These are phyloP conservation scores for Drosophila mercatorum DNA, from an alignment of 2,888 invertebrate genomes.

Conservation along the genomic window DNA sequence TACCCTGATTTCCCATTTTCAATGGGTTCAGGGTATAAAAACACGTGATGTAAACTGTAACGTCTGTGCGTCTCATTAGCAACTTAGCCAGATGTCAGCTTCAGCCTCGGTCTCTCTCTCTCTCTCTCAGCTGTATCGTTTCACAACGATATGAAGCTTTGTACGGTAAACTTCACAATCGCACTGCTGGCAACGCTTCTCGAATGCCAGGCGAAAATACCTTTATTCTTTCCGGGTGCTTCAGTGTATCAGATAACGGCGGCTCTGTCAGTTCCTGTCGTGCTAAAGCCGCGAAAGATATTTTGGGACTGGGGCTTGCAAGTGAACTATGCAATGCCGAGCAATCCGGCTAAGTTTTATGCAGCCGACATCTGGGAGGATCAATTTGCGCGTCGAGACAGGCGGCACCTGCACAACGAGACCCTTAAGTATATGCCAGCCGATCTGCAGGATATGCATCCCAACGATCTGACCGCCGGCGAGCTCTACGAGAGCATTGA, in stretches of 20 bases:
- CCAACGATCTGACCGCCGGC: conserved; percentile 72
- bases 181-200: conserved; percentile 27
- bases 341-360: conserved; percentile 68
- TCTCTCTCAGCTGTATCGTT: neutral
- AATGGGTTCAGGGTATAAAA: neutral
- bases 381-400: conserved; percentile 43
- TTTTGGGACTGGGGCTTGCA: conserved; percentile 82
- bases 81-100: conserved; percentile 37
- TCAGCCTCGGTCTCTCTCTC: neutral
- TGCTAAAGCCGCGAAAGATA: conserved; percentile 66
- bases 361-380: conserved; percentile 73
- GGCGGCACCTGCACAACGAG: conserved; percentile 50
- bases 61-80: conserved; percentile 61
- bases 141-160: conserved; percentile 54
- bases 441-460: conserved; percentile 39
- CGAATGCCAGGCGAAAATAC: conserved; percentile 29
- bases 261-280: conserved; percentile 76
- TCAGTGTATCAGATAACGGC: conserved; percentile 71
- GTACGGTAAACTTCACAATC: conserved; percentile 30
- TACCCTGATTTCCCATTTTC: too few species aligned
- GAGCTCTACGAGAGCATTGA: conserved; percentile 73
- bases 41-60: conserved; percentile 32
- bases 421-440: conserved; percentile 47
- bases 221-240: conserved; percentile 52
- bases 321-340: conserved; percentile 79